Evolutionary conservation across 2,888 invertebrate species (phyloP).

Genomic region (Drosophila neotestacea): DNA sequence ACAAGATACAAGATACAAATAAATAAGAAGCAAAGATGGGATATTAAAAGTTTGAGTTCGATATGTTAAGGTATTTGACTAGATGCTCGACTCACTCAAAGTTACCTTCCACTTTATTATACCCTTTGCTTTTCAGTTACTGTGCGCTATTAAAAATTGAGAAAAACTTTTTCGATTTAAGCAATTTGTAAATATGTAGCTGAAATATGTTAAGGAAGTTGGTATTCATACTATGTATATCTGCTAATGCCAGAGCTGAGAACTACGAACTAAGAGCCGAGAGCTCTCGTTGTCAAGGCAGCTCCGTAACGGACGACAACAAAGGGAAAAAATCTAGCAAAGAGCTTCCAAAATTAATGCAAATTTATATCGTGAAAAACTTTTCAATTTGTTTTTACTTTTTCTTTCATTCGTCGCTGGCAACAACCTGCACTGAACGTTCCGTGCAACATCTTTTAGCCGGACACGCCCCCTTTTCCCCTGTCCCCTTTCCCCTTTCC

Average conservation of each 20-base stretch:
- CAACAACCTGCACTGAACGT: slow-evolving; percentile 55
- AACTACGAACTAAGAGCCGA: slow-evolving; percentile 2
- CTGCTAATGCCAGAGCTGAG: slow-evolving; percentile 27
- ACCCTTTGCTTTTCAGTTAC: background rate
- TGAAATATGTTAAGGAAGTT: slow-evolving; percentile 14
- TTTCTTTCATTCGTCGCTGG: slow-evolving; percentile 37
- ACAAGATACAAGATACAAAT: no score
- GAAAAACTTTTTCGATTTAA: slow-evolving; percentile 58
- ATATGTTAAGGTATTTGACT: no score
- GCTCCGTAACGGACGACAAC: slow-evolving; percentile 5
- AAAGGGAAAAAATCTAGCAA: slow-evolving; percentile 35
- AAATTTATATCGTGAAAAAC: slow-evolving; percentile 77
- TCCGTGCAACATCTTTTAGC: slow-evolving; percentile 24
- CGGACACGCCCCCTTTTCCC: slow-evolving; percentile 18
- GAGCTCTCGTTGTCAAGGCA: slow-evolving; percentile 11
- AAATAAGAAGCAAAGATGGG: no score
- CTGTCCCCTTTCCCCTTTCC: background rate
- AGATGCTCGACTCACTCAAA: no score
- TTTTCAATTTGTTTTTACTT: slow-evolving; percentile 75
- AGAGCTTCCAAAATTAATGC: slow-evolving; percentile 72
- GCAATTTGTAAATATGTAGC: slow-evolving; percentile 44
- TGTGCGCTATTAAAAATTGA: slow-evolving; percentile 2
- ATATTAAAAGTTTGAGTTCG: no score
- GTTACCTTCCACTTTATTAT: background rate
- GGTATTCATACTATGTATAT: slow-evolving; percentile 16